phyloP scores from a whole-genome alignment of 2,113 vertebrate species.

The Vicugna pacos region DNA sequence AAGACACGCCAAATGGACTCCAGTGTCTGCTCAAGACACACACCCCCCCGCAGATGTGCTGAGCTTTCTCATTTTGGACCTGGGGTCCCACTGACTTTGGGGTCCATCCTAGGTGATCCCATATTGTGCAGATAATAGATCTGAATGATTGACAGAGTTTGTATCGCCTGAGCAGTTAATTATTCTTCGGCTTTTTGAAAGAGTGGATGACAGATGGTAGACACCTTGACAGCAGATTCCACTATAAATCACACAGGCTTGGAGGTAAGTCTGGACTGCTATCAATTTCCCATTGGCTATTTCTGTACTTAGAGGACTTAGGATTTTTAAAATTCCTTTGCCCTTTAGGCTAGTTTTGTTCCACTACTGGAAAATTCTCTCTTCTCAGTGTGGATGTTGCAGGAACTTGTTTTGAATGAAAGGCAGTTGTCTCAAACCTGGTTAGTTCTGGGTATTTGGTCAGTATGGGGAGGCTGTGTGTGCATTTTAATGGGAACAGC shows the following conservation, averaged over 20 bases:
- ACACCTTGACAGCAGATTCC: constrained; percentile 67
- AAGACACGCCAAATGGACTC: not conserved
- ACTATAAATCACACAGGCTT: constrained; percentile 45
- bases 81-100: not conserved
- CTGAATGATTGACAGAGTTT: constrained; percentile 49
- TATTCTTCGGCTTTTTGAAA: constrained; percentile 59
- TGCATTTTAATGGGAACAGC: constrained; percentile 72
- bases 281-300: not conserved
- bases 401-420: constrained; percentile 43
- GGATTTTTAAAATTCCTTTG: not conserved
- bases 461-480: constrained; percentile 2
- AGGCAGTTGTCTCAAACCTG: not conserved
- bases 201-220: constrained; percentile 50
- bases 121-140: constrained; percentile 19
- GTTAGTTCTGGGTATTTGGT: constrained; percentile 32
- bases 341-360: constrained; percentile 33
- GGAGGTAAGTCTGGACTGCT: constrained; percentile 18
- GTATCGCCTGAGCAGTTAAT: constrained; percentile 51
- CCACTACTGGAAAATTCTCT: constrained; percentile 9
- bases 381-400: constrained; percentile 5
- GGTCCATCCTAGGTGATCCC: not conserved
- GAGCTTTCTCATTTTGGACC: not conserved
- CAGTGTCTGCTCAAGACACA: not conserved
- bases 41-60: not conserved
- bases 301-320: not conserved